These are phyloP conservation scores for Zonitis immaculata DNA, from an alignment of 2,888 invertebrate genomes.

Conservation along the genomic window DNA sequence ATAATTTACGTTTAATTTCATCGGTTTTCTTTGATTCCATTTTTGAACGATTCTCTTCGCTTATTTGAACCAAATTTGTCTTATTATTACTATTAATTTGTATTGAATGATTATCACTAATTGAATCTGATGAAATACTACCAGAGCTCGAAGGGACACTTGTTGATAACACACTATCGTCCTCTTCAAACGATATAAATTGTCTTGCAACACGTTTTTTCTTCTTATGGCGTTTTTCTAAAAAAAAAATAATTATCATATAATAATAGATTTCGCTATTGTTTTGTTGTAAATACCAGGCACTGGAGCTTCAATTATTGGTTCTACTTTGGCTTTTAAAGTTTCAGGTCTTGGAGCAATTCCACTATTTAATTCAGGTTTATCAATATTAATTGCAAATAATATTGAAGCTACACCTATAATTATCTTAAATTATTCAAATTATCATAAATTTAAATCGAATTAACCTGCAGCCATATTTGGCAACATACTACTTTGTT, in stretches of 20 bases:
- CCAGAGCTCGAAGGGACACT: conserved; percentile 42
- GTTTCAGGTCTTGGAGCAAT: conserved; percentile 49
- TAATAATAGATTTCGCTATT: not conserved
- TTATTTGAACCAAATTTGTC: conserved; percentile 22
- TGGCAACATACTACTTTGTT: conserved; percentile 72
- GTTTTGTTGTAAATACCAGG: conserved; percentile 48
- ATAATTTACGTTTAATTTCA: conserved; percentile 30
- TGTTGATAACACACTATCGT: conserved; percentile 47
- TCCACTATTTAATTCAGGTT: conserved; percentile 68
- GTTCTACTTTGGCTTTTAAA: conserved; percentile 53
- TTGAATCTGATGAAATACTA: conserved; percentile 38
- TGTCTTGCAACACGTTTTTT: conserved; percentile 57
- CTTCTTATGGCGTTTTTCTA: conserved; percentile 47
- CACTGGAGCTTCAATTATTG: conserved; percentile 65
- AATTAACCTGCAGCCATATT: conserved; percentile 78
- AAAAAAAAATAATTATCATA: conserved; percentile 9
- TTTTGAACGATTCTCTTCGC: conserved; percentile 23
- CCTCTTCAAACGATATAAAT: conserved; percentile 66
- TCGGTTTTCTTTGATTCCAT: conserved; percentile 10
- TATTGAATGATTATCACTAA: conserved; percentile 22
- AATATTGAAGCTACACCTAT: conserved; percentile 80
- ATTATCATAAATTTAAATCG: not conserved
- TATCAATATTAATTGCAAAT: conserved; percentile 90
- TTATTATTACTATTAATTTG: conserved; percentile 5
- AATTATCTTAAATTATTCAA: conserved; percentile 5